Conservation (phyloP, 2,113 vertebrate species). For the Bambusicola thoracicus region DNA sequence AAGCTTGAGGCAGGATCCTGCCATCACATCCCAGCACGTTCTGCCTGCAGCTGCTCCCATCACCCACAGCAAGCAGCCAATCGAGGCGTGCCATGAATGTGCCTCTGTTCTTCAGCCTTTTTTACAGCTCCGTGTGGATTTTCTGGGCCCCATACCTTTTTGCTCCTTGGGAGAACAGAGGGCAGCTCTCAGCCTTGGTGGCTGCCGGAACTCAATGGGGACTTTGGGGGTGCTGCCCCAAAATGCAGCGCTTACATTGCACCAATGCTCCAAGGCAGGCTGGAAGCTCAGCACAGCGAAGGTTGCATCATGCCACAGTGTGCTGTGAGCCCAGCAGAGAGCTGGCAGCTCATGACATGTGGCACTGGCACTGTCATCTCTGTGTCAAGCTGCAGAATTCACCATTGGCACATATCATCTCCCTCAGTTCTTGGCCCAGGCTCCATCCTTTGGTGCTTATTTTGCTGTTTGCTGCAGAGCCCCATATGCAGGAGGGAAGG, state of each 20-base stretch:
- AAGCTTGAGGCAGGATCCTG: neutral
- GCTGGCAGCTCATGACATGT: neutral
- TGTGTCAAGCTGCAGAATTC: neutral
- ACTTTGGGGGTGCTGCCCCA: neutral
- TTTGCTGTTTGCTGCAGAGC: neutral
- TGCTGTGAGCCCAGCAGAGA: neutral
- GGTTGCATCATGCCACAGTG: neutral
- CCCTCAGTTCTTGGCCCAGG: no score
- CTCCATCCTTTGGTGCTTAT: neutral
- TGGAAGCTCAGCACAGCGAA: neutral
- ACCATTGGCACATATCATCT: neutral
- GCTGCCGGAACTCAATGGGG: neutral
- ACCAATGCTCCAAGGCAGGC: neutral
- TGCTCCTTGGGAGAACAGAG: slow-evolving; percentile 54
- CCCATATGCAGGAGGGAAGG: neutral
- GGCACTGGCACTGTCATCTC: neutral
- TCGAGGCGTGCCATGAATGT: slow-evolving; percentile 50
- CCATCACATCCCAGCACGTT: neutral
- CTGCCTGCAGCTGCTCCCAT: neutral
- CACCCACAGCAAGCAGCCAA: neutral
- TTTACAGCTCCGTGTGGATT: slow-evolving; percentile 49
- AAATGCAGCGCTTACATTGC: rapidly evolving
- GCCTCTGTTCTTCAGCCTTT: slow-evolving; percentile 55
- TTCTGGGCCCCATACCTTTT: slow-evolving; percentile 1
- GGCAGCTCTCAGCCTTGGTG: slow-evolving; percentile 1